Evolutionary conservation across 2,888 invertebrate species (phyloP).

Genomic region (Drosophila emarginata): DNA sequence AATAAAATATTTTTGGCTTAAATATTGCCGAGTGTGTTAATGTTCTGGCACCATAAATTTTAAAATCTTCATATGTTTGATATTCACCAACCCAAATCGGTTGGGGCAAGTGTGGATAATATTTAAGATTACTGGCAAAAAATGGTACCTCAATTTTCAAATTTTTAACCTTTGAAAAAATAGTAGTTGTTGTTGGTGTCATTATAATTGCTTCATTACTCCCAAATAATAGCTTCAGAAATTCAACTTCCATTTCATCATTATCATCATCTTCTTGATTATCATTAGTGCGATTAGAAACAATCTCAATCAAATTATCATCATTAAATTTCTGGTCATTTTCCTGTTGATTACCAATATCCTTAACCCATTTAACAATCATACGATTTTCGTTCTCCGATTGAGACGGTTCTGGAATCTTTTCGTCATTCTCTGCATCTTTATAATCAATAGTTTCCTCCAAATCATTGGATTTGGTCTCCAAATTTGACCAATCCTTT

Average conservation of each 20-base stretch:
- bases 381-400: too few species aligned
- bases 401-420: too few species aligned
- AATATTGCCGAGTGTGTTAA: not conserved
- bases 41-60: not conserved
- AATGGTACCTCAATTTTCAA: conserved; percentile 18
- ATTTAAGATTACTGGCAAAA: conserved; percentile 35
- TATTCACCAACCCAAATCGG: not conserved
- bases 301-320: too few species aligned
- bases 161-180: not conserved
- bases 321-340: not conserved
- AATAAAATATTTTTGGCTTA: not conserved
- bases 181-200: not conserved
- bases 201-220: too few species aligned
- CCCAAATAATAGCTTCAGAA: too few species aligned
- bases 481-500: not conserved
- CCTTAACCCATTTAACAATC: not conserved
- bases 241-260: too few species aligned
- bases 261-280: too few species aligned
- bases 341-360: not conserved
- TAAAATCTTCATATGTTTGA: conserved; percentile 11
- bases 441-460: too few species aligned
- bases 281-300: too few species aligned
- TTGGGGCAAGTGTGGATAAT: conserved; percentile 39
- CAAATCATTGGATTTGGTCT: not conserved
- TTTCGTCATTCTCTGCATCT: not conserved